These are phyloP conservation scores for Clanis bilineata DNA, from an alignment of 2,888 invertebrate species.

Conservation along the genomic window DNA sequence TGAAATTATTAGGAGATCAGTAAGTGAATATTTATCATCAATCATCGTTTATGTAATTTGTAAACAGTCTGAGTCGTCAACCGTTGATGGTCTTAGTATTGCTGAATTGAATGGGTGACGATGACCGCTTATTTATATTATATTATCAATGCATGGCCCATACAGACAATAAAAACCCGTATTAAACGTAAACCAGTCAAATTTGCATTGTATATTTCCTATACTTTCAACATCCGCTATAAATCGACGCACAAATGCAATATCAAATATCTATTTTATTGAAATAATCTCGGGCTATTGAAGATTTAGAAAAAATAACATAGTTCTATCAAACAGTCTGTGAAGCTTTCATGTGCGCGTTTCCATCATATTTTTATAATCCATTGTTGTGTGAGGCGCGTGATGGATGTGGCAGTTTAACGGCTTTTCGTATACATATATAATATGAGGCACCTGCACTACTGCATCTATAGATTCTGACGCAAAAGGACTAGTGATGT, in stretches of 20 bases:
- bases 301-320: neutral
- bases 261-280: neutral
- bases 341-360: neutral
- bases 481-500: neutral
- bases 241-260: neutral
- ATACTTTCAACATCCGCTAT: neutral
- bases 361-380: conserved; percentile 22
- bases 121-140: no score
- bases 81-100: no score
- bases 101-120: no score
- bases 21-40: no score
- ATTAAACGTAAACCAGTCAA: no score
- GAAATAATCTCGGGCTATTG: neutral
- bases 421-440: conserved; percentile 18
- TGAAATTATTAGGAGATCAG: no score
- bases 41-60: no score
- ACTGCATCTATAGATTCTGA: conserved; percentile 1
- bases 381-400: conserved; percentile 18
- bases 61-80: no score
- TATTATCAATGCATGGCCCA: no score
- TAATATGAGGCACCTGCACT: conserved; percentile 8
- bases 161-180: no score
- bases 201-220: no score
- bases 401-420: conserved; percentile 23
- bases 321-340: neutral